A percentile compares a stretch with the other conserved stretches of the same genome.
Evolutionary conservation across 2,797 vertebrate species (phyloP).

Genomic region (Oophaga sylvatica): DNA sequence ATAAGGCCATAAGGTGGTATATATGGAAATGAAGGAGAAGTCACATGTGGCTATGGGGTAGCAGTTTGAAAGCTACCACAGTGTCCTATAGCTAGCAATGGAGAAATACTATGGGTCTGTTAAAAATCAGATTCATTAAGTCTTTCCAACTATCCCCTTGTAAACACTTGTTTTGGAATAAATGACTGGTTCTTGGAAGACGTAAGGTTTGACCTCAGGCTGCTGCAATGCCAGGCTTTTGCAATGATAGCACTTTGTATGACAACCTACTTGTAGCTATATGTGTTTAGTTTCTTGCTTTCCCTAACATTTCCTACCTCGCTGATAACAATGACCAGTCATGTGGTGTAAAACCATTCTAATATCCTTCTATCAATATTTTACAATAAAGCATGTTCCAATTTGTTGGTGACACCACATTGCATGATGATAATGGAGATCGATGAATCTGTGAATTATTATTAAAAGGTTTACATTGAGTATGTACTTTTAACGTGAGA

Average conservation of each 20-base stretch:
- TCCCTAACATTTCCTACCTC: neutral
- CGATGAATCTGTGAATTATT: neutral
- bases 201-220: too few species aligned
- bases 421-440: conserved; percentile 1
- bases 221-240: too few species aligned
- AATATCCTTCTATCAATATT: neutral
- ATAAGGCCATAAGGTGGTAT: too few species aligned
- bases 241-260: neutral
- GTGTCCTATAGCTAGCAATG: too few species aligned
- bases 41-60: too few species aligned
- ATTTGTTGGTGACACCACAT: neutral
- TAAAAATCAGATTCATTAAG: too few species aligned
- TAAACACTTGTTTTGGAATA: too few species aligned
- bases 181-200: too few species aligned
- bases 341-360: neutral
- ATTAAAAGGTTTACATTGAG: neutral
- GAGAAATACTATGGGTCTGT: too few species aligned
- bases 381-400: conserved; percentile 2
- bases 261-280: neutral
- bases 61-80: too few species aligned
- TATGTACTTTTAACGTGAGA: neutral
- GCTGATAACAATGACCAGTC: neutral
- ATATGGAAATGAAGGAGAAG: too few species aligned
- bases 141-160: too few species aligned
- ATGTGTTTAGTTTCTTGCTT: neutral